Evolutionary conservation across 1,140 invertebrate species (phyloP), one percentile per base, ranked within the genome.

Genomic region (Lepidurus couesii): DNA sequence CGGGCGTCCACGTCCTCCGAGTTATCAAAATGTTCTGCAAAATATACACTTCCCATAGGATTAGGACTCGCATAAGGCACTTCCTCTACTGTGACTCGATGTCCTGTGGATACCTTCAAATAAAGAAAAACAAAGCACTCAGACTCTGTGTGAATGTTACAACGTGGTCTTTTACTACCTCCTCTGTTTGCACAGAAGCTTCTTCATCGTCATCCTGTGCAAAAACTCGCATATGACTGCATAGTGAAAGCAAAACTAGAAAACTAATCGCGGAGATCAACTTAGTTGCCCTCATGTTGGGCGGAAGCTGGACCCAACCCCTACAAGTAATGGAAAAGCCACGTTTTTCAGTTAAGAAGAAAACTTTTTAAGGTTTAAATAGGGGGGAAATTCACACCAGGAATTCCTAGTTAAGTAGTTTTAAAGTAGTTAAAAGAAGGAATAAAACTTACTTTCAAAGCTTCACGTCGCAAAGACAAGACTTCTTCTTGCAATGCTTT

Each of bases 11-110:
- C 95, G 42, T 87, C 86, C 16, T 90, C 88, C 44, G 86, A 84
- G 86, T 95, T 89, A 85, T 98, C 94, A 86, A 98, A 98, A 84
- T 94, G 90, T 82, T 98, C 96, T 16, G 91, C 89, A 76, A 98
- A 89, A 84, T 95, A 91, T n/a, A 89, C 88, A 82, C 88, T 88
- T 43, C 86, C 89, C 45, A 83, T 80, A 9, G 84, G 82, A 76
- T 80, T 81, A 13, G 87, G 87, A 53, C 85, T 84, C 2, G 76
- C 78, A 80, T 87, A 87, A 24, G 80, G 47, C 9, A 85, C 81
- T 43, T 83, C 81, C 43, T 83, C 82, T 76, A 75, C 34, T 77
- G 43, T 77, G 24, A 42, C 75, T 26, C 9, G 10, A 7, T 77
- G 34, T 44, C 44, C 53, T 13, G 16, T 21, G 6, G 53, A 13